Conservation (phyloP, 2,888 invertebrate genomes). For the Eucriotettix oculatus region DNA sequence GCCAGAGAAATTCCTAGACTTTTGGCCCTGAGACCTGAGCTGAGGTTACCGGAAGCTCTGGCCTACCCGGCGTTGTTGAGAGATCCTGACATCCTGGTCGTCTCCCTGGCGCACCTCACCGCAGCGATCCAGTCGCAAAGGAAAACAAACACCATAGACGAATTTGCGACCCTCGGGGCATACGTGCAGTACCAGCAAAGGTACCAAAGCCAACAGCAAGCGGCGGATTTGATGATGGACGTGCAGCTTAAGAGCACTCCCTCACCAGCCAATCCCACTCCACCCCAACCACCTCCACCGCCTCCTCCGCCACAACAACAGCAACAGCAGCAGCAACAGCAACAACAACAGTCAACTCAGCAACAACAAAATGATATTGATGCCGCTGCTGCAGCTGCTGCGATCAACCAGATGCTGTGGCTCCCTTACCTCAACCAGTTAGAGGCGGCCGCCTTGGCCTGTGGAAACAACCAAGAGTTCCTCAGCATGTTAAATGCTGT, state of each 20-base stretch:
- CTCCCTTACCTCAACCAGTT: slow-evolving; percentile 48
- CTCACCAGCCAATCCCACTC: no score
- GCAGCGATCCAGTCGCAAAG: slow-evolving; percentile 12
- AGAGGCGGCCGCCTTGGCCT: slow-evolving; percentile 37
- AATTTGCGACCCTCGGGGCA: background rate
- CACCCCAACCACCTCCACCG: no score
- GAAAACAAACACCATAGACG: background rate
- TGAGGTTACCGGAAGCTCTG: slow-evolving; percentile 55
- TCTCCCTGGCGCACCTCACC: slow-evolving; percentile 55
- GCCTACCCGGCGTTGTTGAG: slow-evolving; percentile 53
- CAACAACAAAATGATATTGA: slow-evolving; percentile 31
- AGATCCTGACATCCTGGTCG: slow-evolving; percentile 62
- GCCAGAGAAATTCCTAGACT: slow-evolving; percentile 61
- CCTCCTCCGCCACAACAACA: slow-evolving; percentile 4
- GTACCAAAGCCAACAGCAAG: slow-evolving; percentile 14
- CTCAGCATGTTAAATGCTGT: slow-evolving; percentile 27
- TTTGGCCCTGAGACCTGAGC: slow-evolving; percentile 50
- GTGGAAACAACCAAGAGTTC: slow-evolving; percentile 25
- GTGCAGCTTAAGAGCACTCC: slow-evolving; percentile 6
- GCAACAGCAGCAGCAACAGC: slow-evolving; percentile 18
- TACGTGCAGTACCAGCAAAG: slow-evolving; percentile 2
- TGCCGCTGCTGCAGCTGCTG: slow-evolving; percentile 50
- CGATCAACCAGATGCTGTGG: slow-evolving; percentile 59
- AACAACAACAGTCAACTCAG: slow-evolving; percentile 14
- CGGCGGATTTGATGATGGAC: slow-evolving; percentile 10